phyloP scores from a whole-genome alignment of 2,888 invertebrate genomes.

The Pasiphila rectangulata region DNA sequence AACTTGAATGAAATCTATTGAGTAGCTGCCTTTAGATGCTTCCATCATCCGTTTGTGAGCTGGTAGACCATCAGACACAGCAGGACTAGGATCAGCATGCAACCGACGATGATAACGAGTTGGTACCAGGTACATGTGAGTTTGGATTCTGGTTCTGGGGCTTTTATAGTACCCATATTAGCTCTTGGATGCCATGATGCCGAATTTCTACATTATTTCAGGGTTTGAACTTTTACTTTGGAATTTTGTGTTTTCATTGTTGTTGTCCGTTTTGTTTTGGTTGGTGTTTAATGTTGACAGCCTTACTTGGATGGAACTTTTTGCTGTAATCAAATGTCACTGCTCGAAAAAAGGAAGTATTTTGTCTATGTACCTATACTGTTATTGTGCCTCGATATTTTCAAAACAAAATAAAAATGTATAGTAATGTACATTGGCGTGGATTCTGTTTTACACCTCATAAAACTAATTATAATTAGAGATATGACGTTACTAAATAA shows the following conservation, averaged over 20 bases:
- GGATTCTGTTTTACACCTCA: too few relatives aligned
- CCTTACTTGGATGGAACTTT: neutral
- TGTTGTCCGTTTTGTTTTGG: neutral
- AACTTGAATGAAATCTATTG: slow-evolving; percentile 52
- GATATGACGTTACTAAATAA: too few relatives aligned
- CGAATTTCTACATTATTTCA: slow-evolving; percentile 14
- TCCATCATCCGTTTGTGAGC: slow-evolving; percentile 52
- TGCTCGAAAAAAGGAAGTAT: too few relatives aligned
- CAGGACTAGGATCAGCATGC: slow-evolving; percentile 56
- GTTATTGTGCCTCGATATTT: too few relatives aligned
- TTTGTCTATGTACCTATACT: too few relatives aligned
- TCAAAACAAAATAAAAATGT: too few relatives aligned
- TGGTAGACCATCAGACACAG: slow-evolving; percentile 62
- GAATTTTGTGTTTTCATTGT: slow-evolving; percentile 14
- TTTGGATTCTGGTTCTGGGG: slow-evolving; percentile 29
- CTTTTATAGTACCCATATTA: slow-evolving; percentile 39
- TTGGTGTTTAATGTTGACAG: slow-evolving; percentile 5
- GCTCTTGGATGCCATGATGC: slow-evolving; percentile 31
- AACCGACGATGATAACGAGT: slow-evolving; percentile 59
- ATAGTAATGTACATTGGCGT: too few relatives aligned
- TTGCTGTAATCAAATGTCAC: too few relatives aligned
- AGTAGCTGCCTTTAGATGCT: slow-evolving; percentile 39
- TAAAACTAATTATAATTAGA: too few relatives aligned
- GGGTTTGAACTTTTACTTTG: neutral
- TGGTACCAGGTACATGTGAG: slow-evolving; percentile 58